Evolutionary conservation across 2,797 vertebrate genomes (phyloP), one percentile per base, ranked within the genome.

Genomic region (Odontamblyopus rebecca): DNA sequence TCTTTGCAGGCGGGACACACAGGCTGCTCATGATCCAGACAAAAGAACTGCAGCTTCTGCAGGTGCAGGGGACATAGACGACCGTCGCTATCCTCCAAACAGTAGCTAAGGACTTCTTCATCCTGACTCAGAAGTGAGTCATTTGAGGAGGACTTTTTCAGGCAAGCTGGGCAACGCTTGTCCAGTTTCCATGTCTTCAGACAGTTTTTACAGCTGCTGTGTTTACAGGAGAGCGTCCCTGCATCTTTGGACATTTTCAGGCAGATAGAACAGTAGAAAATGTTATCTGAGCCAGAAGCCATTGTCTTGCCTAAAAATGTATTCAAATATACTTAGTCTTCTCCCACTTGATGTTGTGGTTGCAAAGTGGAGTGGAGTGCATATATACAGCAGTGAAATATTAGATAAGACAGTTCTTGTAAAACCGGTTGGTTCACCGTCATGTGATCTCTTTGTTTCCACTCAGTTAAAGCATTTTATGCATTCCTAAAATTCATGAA

Each of bases 251-350:
- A 16, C n/a, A 29, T 60, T 2, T 60, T 30, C 57, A 16, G 27
- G 57, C 79, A 77, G 73, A 83, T 77, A 85, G 84, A 84, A 86
- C 91, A 91, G 89, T 80, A 90, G 27, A 26, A 56, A 26, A 23
- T 9, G n/a, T 26, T 38, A 38, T 38, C n/a, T 56, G 54, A 56
- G n/a, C n/a, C n/a, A 56, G 54, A 57, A 57, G 11, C 53, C n/a
- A 56, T 56, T 56, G 53, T 26, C 53, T 23, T n/a, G 8, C 26
- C n/a, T 26, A 56, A 56, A 56, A 23, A 56, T 56, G 2, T 11
- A 26, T 56, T 26, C 3, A 23, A 3, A 9, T 26, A 26, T 12
- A 26, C 23, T 56, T 11, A 12, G 54, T 57, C 54, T 57, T 26
- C 54, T 57, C 54, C 23, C 26, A 26, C 9, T 12, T 26, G 23